Evolutionary conservation across 2,797 vertebrate genomes (phyloP).

Genomic region (Hypotaenidia philippensis): DNA sequence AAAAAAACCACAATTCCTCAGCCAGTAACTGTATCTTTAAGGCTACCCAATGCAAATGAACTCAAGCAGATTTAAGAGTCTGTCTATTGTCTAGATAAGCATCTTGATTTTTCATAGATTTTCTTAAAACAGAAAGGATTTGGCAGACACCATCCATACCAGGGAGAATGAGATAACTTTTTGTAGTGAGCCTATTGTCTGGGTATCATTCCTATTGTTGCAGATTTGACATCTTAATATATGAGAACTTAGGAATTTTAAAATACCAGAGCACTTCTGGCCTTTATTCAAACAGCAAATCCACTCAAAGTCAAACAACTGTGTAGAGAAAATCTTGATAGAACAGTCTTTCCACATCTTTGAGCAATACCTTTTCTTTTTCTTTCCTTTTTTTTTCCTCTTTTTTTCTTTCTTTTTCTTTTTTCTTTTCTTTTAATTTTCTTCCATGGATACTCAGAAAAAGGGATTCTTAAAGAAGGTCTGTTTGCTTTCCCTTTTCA

Average conservation of each 20-base stretch:
- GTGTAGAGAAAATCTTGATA: background rate
- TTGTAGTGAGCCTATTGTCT: background rate
- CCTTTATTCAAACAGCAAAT: constrained; percentile 22
- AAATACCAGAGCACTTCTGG: background rate
- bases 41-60: background rate
- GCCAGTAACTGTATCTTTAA: background rate
- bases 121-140: background rate
- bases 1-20: rapidly evolving
- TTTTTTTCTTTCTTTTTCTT: too few species aligned
- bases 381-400: too few species aligned
- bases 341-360: background rate
- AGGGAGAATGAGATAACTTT: background rate
- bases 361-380: background rate
- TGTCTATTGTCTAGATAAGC: background rate
- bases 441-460: background rate
- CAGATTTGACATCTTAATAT: background rate
- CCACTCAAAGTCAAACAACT: background rate
- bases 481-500: background rate
- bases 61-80: background rate
- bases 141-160: background rate
- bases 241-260: background rate
- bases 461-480: background rate
- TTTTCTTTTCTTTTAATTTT: background rate
- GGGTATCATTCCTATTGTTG: background rate
- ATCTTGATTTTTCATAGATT: background rate